A percentile compares a stretch with the other conserved stretches of the same genome.
Evolutionary conservation across 2,888 invertebrate genomes (phyloP).

Genomic region (Pollenia labialis): DNA sequence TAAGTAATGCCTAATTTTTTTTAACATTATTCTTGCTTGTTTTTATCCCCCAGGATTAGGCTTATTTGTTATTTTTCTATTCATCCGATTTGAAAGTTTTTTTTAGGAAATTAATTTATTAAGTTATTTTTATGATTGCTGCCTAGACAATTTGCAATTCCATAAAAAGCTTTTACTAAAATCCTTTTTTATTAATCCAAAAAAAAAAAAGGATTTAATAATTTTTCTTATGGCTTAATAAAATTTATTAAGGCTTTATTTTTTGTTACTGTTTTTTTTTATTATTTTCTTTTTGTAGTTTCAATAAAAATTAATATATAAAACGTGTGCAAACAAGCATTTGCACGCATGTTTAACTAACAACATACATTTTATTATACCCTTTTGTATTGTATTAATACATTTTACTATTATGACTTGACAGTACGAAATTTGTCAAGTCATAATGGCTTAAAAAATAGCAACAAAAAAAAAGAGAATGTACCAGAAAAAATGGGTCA

Average conservation of each 20-base stretch:
- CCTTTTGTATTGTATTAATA: conserved; percentile 55
- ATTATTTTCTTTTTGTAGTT: conserved; percentile 35
- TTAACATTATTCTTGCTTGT: too few relatives aligned
- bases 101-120: background rate
- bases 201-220: conserved; percentile 38
- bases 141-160: conserved; percentile 12
- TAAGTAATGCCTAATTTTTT: too few relatives aligned
- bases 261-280: background rate
- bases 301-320: conserved; percentile 82
- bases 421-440: conserved; percentile 76
- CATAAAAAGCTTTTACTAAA: conserved; percentile 40
- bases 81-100: too few relatives aligned
- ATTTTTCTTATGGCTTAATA: conserved; percentile 35
- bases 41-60: too few relatives aligned
- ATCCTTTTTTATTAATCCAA: background rate
- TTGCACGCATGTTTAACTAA: conserved; percentile 49
- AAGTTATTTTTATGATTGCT: conserved; percentile 2
- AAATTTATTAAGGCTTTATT: background rate
- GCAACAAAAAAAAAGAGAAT: background rate
- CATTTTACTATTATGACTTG: conserved; percentile 78
- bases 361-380: conserved; percentile 62
- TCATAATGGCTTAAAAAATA: conserved; percentile 63
- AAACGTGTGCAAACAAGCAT: conserved; percentile 79
- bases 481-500: background rate
- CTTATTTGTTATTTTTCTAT: too few relatives aligned